These are phyloP conservation scores for Natrix natrix DNA, from an alignment of 2,797 vertebrate genomes.

Conservation along the genomic window DNA sequence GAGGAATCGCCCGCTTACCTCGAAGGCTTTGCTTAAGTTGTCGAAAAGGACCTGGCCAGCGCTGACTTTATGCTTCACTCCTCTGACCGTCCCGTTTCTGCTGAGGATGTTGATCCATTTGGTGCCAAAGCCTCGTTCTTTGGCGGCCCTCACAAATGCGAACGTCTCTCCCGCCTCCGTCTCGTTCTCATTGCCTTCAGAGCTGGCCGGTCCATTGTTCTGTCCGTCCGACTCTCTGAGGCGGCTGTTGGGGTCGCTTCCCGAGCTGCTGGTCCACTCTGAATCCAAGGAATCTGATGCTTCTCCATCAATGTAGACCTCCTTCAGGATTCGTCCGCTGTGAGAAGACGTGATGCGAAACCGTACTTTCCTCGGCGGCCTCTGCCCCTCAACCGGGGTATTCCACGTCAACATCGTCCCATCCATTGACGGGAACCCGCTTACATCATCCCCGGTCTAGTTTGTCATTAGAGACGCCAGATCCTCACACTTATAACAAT, in stretches of 20 bases:
- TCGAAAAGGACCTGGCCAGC: slow-evolving; percentile 92
- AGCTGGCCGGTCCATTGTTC: slow-evolving; percentile 75
- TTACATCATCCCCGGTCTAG: slow-evolving; percentile 78
- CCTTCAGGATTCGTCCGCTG: slow-evolving; percentile 92
- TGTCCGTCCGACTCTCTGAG: slow-evolving; percentile 79
- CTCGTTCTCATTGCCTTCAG: slow-evolving; percentile 82
- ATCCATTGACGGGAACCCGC: slow-evolving; percentile 69
- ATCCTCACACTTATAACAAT: slow-evolving; percentile 67
- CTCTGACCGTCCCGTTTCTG: slow-evolving; percentile 96
- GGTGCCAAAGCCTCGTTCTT: slow-evolving; percentile 82
- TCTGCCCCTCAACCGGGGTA: slow-evolving; percentile 69
- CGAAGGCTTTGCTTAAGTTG: slow-evolving; percentile 82
- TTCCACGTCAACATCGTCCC: slow-evolving; percentile 71
- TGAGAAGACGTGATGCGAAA: slow-evolving; percentile 94
- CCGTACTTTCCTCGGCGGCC: slow-evolving; percentile 87
- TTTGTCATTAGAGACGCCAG: slow-evolving; percentile 55
- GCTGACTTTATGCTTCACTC: slow-evolving; percentile 97
- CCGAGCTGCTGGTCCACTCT: slow-evolving; percentile 88
- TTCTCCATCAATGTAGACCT: slow-evolving; percentile 89
- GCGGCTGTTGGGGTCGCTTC: slow-evolving; percentile 78
- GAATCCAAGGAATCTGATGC: slow-evolving; percentile 87
- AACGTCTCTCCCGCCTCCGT: slow-evolving; percentile 84
- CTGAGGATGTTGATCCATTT: slow-evolving; percentile 96
- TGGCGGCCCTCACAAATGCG: slow-evolving; percentile 81
- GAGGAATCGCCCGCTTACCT: slow-evolving; percentile 75